Conservation (phyloP, 2,888 invertebrate species). For the Microchrysa polita region DNA sequence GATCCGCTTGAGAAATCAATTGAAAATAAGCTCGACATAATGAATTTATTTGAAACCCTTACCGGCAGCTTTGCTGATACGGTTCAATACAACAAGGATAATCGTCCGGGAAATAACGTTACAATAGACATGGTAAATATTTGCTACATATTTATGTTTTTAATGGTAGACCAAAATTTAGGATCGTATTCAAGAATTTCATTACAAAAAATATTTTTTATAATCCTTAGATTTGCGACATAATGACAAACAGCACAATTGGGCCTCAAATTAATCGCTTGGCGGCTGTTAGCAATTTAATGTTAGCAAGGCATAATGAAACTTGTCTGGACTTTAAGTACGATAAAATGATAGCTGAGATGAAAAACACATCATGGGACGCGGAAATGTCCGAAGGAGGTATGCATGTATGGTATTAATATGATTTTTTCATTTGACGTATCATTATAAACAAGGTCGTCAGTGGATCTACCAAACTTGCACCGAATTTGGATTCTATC, state of each 20-base stretch:
- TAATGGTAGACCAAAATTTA: background rate
- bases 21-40: conserved; percentile 72
- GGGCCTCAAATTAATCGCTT: conserved; percentile 75
- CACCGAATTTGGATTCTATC: conserved; percentile 95
- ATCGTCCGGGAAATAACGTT: conserved; percentile 77
- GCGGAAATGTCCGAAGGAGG: conserved; percentile 71
- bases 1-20: conserved; percentile 74
- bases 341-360: conserved; percentile 74
- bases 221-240: conserved; percentile 73
- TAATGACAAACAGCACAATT: conserved; percentile 73
- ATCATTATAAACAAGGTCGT: conserved; percentile 66
- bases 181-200: background rate
- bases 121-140: conserved; percentile 77
- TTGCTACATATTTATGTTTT: background rate
- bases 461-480: conserved; percentile 97
- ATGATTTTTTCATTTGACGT: background rate
- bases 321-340: conserved; percentile 88
- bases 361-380: conserved; percentile 75
- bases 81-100: conserved; percentile 95
- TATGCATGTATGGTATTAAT: background rate
- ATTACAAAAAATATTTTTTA: background rate
- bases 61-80: conserved; percentile 89
- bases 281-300: conserved; percentile 76
- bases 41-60: conserved; percentile 83
- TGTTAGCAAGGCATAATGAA: conserved; percentile 73